phyloP scores from a whole-genome alignment of 2,888 invertebrate genomes.

The Rapana venosa region DNA sequence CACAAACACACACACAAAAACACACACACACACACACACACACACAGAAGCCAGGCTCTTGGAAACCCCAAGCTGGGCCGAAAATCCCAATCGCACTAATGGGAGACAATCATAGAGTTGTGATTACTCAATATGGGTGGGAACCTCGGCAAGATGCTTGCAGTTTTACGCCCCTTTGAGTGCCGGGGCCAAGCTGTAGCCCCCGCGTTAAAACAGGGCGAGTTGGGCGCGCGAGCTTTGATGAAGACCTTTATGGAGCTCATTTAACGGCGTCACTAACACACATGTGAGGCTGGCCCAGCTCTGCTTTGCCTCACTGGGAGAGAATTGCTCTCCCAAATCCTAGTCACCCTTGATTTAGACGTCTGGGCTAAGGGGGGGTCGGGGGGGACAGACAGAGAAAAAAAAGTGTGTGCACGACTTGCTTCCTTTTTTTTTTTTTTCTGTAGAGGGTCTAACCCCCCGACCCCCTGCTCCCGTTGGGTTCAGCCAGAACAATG shows the following conservation, averaged over 20 bases:
- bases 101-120: constrained; percentile 39
- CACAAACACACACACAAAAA: too few species aligned
- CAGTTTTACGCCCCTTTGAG: constrained; percentile 43
- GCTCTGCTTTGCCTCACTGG: constrained; percentile 13
- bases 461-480: not conserved
- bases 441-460: not conserved
- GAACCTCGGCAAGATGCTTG: constrained; percentile 21
- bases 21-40: too few species aligned
- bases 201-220: constrained; percentile 31
- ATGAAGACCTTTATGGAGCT: constrained; percentile 40
- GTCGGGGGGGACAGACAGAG: not conserved
- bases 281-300: constrained; percentile 39
- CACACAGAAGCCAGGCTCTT: not conserved
- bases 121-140: constrained; percentile 39
- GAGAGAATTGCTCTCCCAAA: constrained; percentile 29
- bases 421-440: not conserved
- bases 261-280: constrained; percentile 34
- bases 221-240: constrained; percentile 34
- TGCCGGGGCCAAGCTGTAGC: constrained; percentile 37
- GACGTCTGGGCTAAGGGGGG: constrained; percentile 21
- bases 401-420: not conserved
- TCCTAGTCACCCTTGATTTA: constrained; percentile 34
- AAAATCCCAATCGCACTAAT: constrained; percentile 39
- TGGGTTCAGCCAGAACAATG: constrained; percentile 32
- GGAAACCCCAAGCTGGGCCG: not conserved